phyloP scores from a whole-genome alignment of 2,113 vertebrate species.

The Datnioides undecimradiatus region DNA sequence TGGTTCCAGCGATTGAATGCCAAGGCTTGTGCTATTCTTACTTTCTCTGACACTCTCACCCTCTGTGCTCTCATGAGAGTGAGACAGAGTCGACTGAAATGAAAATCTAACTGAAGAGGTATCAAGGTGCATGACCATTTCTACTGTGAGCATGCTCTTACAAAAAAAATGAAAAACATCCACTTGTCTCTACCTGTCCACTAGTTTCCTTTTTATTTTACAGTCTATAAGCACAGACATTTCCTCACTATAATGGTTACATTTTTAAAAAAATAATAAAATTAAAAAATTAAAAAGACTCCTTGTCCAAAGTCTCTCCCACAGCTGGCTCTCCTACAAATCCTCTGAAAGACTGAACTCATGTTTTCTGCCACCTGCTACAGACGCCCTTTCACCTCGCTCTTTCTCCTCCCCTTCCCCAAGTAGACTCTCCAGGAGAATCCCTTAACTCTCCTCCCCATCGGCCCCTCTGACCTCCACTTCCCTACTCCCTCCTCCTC shows the following conservation, averaged over 20 bases:
- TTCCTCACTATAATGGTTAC: neutral
- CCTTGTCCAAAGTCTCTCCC: conserved; percentile 36
- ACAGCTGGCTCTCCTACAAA: conserved; percentile 44
- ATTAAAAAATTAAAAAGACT: conserved; percentile 10
- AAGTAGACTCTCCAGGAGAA: neutral
- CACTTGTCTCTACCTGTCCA: neutral
- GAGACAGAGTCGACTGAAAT: conserved; percentile 10
- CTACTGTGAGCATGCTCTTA: neutral
- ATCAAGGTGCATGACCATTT: neutral
- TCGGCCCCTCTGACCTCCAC: conserved; percentile 61
- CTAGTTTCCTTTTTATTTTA: conserved; percentile 1
- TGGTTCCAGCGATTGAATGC: conserved; percentile 50
- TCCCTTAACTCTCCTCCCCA: conserved; percentile 14
- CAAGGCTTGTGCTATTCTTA: conserved; percentile 67
- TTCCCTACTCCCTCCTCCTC: conserved; percentile 13
- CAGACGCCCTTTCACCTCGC: conserved; percentile 54
- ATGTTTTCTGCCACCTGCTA: conserved; percentile 73
- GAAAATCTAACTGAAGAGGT: conserved; percentile 8
- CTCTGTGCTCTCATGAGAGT: conserved; percentile 34
- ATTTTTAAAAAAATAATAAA: neutral
- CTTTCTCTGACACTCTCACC: conserved; percentile 49
- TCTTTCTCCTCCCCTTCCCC: conserved; percentile 49
- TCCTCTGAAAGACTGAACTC: conserved; percentile 50
- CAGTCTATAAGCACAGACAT: neutral
- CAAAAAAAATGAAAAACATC: neutral